phyloP scores from a whole-genome alignment of 2,888 invertebrate species.

The Xylocampa areola region DNA sequence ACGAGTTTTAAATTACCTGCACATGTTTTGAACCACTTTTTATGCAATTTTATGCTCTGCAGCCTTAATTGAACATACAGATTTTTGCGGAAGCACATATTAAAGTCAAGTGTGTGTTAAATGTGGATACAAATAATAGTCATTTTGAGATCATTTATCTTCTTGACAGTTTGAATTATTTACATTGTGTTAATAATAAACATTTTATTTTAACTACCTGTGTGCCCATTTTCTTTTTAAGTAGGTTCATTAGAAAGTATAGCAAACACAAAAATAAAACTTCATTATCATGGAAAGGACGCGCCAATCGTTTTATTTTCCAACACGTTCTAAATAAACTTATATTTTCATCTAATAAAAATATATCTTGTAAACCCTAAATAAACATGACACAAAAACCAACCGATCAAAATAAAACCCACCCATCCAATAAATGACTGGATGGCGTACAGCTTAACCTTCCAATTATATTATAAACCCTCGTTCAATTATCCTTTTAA shows the following conservation, averaged over 20 bases:
- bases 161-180: background rate
- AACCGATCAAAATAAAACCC: background rate
- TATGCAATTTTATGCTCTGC: conserved; percentile 42
- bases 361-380: background rate
- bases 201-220: no score
- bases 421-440: background rate
- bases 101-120: conserved; percentile 5
- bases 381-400: background rate
- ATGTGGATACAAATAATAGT: conserved; percentile 5
- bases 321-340: background rate
- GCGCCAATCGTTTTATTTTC: no score
- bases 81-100: conserved; percentile 6
- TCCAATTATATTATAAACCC: background rate
- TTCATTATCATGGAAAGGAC: no score
- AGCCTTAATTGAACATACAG: conserved; percentile 31
- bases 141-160: background rate
- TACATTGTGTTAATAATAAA: no score
- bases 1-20: conserved; percentile 51
- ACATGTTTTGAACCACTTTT: conserved; percentile 32
- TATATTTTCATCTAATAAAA: background rate
- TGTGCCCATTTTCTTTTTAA: no score
- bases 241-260: no score
- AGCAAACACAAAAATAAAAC: no score
- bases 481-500: conserved; percentile 24
- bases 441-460: background rate